Percentiles rank a stretch among this genome's conserved stretches.
phyloP scores from a whole-genome alignment of 2,888 invertebrate genomes.

The Eupelmus urozonus region DNA sequence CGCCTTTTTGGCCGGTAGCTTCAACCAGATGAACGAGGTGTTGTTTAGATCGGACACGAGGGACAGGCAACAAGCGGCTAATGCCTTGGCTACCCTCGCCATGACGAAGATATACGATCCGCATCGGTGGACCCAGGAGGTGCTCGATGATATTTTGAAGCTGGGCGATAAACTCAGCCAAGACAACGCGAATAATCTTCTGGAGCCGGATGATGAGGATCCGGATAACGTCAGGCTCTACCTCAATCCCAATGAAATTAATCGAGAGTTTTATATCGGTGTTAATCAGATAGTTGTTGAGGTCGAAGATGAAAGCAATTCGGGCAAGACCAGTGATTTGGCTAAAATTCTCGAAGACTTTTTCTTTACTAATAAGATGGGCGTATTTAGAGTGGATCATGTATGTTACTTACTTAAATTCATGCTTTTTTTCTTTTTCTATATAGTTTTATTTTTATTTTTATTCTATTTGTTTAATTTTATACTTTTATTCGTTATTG shows the following conservation, averaged over 20 bases:
- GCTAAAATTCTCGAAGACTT: conserved; percentile 79
- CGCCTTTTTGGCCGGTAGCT: conserved; percentile 71
- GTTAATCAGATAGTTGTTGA: conserved; percentile 75
- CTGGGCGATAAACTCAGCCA: conserved; percentile 79
- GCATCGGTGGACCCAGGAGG: conserved; percentile 81
- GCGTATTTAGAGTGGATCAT: conserved; percentile 78
- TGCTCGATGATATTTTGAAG: conserved; percentile 79
- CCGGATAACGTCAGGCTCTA: conserved; percentile 72
- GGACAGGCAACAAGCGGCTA: conserved; percentile 79
- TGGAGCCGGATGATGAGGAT: conserved; percentile 80
- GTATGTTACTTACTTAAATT: conserved; percentile 52
- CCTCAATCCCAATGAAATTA: conserved; percentile 76
- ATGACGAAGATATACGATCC: conserved; percentile 81
- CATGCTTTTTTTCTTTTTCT: background rate
- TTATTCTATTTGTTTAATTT: background rate
- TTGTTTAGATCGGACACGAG: conserved; percentile 77
- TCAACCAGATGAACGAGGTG: conserved; percentile 72
- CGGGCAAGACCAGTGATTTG: conserved; percentile 76
- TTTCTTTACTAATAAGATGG: conserved; percentile 80
- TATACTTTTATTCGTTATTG: background rate
- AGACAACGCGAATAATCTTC: conserved; percentile 78
- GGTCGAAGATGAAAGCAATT: conserved; percentile 77
- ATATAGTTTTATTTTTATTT: background rate
- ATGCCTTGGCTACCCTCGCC: conserved; percentile 80
- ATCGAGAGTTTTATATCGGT: conserved; percentile 77